Conservation (phyloP, 2,797 vertebrate genomes). For the Lacerta bilineata region DNA sequence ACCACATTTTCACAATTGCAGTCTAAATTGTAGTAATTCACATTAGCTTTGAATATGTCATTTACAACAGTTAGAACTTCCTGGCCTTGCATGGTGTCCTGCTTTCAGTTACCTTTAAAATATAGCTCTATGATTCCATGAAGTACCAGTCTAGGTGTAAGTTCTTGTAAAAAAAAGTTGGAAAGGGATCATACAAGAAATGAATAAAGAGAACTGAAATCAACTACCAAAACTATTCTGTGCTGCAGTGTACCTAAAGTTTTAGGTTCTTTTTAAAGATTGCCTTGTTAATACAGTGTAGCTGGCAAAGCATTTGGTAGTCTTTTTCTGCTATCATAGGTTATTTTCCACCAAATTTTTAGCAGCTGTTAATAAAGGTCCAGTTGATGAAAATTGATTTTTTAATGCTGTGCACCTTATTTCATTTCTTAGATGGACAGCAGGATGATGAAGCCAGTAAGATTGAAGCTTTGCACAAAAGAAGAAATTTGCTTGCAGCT, state of each 20-base stretch:
- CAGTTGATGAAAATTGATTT: neutral
- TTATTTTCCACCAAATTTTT: neutral
- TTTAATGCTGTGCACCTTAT: conserved; percentile 44
- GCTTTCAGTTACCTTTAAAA: neutral
- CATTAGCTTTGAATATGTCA: neutral
- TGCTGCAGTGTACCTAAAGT: neutral
- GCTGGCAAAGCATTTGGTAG: neutral
- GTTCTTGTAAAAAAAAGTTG: neutral
- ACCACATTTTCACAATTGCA: neutral
- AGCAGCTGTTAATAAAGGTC: neutral
- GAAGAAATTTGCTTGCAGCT: conserved; percentile 96
- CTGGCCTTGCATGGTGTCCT: neutral
- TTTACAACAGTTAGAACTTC: neutral
- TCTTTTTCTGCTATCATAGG: neutral
- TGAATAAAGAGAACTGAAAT: neutral
- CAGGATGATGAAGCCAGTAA: conserved; percentile 98
- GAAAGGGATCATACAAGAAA: neutral
- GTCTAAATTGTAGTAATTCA: neutral
- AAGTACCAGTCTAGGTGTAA: neutral
- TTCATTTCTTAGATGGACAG: conserved; percentile 88
- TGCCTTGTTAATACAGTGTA: neutral
- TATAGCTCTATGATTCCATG: neutral
- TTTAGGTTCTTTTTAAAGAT: conserved; percentile 8
- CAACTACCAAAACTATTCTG: neutral
- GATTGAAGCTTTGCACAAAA: conserved; percentile 99